Conservation (phyloP, 2,113 vertebrate species). For the Butorides virescens region DNA sequence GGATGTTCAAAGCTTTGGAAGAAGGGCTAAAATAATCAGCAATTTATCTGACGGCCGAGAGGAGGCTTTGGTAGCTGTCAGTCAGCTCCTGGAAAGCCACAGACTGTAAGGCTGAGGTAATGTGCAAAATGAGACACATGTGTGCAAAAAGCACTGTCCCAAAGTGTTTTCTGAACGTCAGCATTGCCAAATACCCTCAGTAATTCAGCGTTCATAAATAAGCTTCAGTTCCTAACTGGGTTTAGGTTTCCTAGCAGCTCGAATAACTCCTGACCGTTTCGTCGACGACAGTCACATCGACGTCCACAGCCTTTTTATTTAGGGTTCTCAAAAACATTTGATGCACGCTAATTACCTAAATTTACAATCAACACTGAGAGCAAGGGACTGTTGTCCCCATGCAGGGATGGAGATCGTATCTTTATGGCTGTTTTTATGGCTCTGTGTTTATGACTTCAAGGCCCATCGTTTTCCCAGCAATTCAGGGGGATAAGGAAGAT, state of each 20-base stretch:
- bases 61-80: not conserved
- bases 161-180: not conserved
- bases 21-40: slow-evolving; percentile 3
- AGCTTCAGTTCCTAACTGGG: not conserved
- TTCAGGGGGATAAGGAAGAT: not conserved
- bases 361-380: not conserved
- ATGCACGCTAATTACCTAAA: not conserved
- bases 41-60: not conserved
- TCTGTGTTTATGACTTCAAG: not conserved
- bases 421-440: not conserved
- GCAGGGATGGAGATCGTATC: not conserved
- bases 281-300: not conserved
- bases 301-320: not conserved
- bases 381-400: not conserved
- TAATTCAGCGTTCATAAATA: not conserved
- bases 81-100: not conserved
- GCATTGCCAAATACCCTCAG: not conserved
- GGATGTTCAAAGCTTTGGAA: slow-evolving; percentile 20
- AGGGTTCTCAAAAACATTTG: not conserved
- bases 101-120: not conserved
- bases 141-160: not conserved
- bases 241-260: not conserved
- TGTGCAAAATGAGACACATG: slow-evolving; percentile 4
- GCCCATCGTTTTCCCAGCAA: not conserved
- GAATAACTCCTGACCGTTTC: not conserved